Conservation (phyloP, 2,797 vertebrate species). For the Amazona finschi region DNA sequence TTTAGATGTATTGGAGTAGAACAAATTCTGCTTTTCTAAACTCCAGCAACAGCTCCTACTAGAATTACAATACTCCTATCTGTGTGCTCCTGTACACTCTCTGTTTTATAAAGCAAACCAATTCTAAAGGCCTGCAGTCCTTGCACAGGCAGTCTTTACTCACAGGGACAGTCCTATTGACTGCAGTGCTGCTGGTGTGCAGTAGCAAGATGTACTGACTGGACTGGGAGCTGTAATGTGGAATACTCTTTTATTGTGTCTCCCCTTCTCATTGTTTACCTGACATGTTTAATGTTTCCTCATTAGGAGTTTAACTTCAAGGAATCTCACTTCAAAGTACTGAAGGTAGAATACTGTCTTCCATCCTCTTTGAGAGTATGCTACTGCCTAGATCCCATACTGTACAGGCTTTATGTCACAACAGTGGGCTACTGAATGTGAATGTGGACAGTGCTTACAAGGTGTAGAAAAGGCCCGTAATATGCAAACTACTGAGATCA, state of each 20-base stretch:
- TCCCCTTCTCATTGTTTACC: neutral
- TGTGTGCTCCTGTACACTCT: neutral
- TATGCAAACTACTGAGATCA: neutral
- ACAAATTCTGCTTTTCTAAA: neutral
- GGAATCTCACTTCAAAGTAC: neutral
- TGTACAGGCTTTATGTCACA: neutral
- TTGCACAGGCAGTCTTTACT: neutral
- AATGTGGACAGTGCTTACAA: neutral
- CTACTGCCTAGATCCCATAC: neutral
- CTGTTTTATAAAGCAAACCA: neutral
- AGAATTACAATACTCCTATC: neutral
- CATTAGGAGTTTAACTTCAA: neutral
- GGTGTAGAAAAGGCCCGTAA: neutral
- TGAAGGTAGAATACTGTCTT: neutral
- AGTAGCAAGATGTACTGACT: neutral
- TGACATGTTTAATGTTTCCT: neutral
- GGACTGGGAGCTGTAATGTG: neutral
- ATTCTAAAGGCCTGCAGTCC: neutral
- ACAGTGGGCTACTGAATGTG: neutral
- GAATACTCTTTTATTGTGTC: neutral
- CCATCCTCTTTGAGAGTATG: neutral
- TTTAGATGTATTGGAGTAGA: neutral
- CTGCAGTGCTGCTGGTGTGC: neutral
- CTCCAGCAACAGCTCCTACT: neutral
- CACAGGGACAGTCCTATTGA: neutral